Evolutionary conservation across 2,888 invertebrate genomes (phyloP).

Genomic region (Miltochrista miniata): DNA sequence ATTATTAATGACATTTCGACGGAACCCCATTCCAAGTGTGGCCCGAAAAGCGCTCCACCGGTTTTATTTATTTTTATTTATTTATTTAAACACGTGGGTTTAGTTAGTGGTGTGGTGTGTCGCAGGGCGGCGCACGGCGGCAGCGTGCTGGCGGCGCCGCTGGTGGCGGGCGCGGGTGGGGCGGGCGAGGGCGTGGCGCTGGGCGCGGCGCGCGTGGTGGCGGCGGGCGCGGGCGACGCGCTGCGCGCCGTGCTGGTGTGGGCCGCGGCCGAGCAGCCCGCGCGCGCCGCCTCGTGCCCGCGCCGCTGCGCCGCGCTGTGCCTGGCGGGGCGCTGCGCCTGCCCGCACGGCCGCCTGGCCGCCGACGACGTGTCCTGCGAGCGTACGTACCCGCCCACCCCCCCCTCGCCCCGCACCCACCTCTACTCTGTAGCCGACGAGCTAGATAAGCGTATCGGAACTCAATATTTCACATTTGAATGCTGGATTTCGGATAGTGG

Average conservation of each 20-base stretch:
- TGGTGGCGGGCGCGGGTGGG: constrained; percentile 82
- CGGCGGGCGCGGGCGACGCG: constrained; percentile 85
- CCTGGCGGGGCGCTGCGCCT: constrained; percentile 89
- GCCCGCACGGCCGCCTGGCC: constrained; percentile 91
- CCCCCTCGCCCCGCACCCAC: too few relatives aligned
- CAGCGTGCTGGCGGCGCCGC: constrained; percentile 86
- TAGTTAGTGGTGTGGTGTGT: constrained; percentile 12
- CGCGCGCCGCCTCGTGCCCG: constrained; percentile 68
- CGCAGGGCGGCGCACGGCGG: constrained; percentile 78
- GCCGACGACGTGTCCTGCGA: constrained; percentile 86
- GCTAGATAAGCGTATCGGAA: too few relatives aligned
- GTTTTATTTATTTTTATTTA: too few relatives aligned
- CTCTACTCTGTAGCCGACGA: too few relatives aligned
- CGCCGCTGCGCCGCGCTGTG: constrained; percentile 89
- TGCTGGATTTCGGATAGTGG: too few relatives aligned
- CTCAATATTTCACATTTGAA: too few relatives aligned
- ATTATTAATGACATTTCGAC: too few relatives aligned
- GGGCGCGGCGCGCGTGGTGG: constrained; percentile 79
- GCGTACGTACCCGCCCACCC: constrained; percentile 54
- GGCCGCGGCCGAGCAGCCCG: constrained; percentile 70
- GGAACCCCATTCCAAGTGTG: too few relatives aligned
- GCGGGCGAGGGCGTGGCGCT: constrained; percentile 86
- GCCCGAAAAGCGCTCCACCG: too few relatives aligned
- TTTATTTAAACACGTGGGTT: too few relatives aligned
- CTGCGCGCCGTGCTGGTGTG: constrained; percentile 84